Conservation (phyloP, 2,113 vertebrate species). For the Nerophis ophidion region DNA sequence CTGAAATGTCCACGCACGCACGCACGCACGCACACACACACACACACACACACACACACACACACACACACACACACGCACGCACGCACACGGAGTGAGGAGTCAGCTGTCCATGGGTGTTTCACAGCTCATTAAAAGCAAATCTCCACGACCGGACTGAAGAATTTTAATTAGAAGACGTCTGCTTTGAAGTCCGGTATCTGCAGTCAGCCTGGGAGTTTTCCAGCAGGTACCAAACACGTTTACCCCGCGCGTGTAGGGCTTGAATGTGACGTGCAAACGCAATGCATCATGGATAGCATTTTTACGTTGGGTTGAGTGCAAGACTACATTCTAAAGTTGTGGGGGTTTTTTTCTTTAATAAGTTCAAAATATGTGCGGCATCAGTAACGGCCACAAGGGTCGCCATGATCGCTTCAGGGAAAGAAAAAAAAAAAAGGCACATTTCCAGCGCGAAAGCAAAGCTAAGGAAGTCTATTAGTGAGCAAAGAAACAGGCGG, state of each 20-base stretch:
- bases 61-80: not conserved
- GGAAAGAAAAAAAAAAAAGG: no score
- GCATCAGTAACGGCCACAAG: no score
- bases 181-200: conserved; percentile 44
- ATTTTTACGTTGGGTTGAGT: no score
- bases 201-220: conserved; percentile 14
- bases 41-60: not conserved
- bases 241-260: not conserved
- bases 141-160: conserved; percentile 59
- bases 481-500: no score
- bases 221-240: conserved; percentile 48
- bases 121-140: conserved; percentile 72
- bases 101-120: conserved; percentile 70
- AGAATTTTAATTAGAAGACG: conserved; percentile 71
- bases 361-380: no score
- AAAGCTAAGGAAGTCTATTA: no score
- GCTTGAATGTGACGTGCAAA: no score
- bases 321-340: no score
- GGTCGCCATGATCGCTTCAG: no score
- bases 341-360: no score
- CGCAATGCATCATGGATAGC: no score
- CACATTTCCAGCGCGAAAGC: no score
- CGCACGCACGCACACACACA: conserved; percentile 11
- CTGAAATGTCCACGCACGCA: conserved; percentile 18
- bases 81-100: conserved; percentile 29